phyloP scores from a whole-genome alignment of 2,888 invertebrate genomes.

The Ormyrus rosae region DNA sequence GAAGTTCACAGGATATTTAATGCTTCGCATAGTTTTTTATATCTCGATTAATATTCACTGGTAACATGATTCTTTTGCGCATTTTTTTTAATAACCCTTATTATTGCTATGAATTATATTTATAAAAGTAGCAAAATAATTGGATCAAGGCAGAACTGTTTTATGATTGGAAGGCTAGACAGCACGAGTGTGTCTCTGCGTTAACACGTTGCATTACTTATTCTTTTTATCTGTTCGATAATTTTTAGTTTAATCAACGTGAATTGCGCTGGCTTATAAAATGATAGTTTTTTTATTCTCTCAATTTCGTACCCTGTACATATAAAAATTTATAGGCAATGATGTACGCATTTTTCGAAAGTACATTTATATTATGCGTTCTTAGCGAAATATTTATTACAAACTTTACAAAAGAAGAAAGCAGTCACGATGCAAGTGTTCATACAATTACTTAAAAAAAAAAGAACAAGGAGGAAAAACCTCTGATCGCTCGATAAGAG shows the following conservation, averaged over 20 bases:
- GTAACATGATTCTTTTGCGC: slow-evolving; percentile 57
- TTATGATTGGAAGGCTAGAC: slow-evolving; percentile 54
- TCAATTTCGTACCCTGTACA: slow-evolving; percentile 48
- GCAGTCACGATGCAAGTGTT: slow-evolving; percentile 42
- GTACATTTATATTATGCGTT: slow-evolving; percentile 39
- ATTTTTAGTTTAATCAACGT: slow-evolving; percentile 44
- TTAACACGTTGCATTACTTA: slow-evolving; percentile 42
- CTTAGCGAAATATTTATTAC: slow-evolving; percentile 49
- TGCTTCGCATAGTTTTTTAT: slow-evolving; percentile 32
- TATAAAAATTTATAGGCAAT: slow-evolving; percentile 54
- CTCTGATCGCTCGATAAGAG: slow-evolving; percentile 35
- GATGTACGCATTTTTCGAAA: slow-evolving; percentile 40
- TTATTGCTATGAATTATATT: slow-evolving; percentile 57
- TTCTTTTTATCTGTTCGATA: slow-evolving; percentile 25
- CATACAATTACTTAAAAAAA: slow-evolving; percentile 30
- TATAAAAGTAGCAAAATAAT: slow-evolving; percentile 76
- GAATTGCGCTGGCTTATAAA: slow-evolving; percentile 20
- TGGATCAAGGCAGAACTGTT: slow-evolving; percentile 71
- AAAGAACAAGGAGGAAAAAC: slow-evolving; percentile 17
- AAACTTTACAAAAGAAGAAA: slow-evolving; percentile 49
- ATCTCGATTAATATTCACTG: slow-evolving; percentile 34
- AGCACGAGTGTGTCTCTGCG: slow-evolving; percentile 41
- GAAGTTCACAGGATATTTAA: slow-evolving; percentile 38
- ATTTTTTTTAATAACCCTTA: slow-evolving; percentile 40
- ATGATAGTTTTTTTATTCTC: slow-evolving; percentile 34